phyloP scores from a whole-genome alignment of 2,797 vertebrate genomes.

The Phrynocephalus guinanensis region DNA sequence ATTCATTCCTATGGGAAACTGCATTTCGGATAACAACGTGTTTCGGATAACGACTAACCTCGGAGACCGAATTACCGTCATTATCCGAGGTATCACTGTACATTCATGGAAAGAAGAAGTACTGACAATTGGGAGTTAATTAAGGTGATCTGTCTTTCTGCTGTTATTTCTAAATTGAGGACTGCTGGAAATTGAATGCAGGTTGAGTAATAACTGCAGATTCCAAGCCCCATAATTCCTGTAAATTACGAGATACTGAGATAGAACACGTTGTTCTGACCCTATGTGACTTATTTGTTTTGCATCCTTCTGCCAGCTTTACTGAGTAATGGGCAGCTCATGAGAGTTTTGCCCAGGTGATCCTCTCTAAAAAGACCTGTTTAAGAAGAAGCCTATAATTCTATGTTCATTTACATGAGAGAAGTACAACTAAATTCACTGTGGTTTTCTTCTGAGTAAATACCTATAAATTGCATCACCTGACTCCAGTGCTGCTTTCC shows the following conservation, averaged over 20 bases:
- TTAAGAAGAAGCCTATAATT: background rate
- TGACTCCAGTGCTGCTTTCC: background rate
- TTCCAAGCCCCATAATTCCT: background rate
- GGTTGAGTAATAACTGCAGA: background rate
- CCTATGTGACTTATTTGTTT: background rate
- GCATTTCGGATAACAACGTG: too few species aligned
- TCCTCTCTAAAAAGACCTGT: background rate
- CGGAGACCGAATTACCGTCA: too few species aligned
- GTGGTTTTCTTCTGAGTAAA: background rate
- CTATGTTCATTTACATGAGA: background rate
- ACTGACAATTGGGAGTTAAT: background rate
- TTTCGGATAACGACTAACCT: too few species aligned
- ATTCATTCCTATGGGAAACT: too few species aligned
- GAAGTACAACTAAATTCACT: background rate
- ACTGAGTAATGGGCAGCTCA: background rate
- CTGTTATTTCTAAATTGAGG: background rate
- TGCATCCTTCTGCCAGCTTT: background rate
- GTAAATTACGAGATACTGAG: background rate
- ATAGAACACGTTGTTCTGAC: background rate
- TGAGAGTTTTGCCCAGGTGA: background rate
- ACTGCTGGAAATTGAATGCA: background rate
- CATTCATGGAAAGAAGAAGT: background rate
- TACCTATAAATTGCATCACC: background rate
- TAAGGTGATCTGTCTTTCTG: constrained; percentile 1
- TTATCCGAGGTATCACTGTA: too few species aligned